Conservation (phyloP, 2,797 vertebrate species). For the Muscicapa striata region DNA sequence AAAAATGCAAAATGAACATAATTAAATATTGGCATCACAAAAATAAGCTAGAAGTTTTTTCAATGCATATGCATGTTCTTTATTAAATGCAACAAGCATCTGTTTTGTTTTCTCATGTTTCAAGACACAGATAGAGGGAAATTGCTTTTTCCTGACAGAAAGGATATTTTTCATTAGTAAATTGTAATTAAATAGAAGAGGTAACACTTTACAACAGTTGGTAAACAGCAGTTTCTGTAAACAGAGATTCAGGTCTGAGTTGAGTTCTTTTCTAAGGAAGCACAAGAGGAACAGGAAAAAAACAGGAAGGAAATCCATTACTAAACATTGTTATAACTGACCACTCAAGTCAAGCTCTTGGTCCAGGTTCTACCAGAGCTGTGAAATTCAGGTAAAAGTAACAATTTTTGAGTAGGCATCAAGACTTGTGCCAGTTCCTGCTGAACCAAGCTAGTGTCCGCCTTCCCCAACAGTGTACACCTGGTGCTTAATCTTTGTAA, state of each 20-base stretch:
- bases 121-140: constrained; percentile 61
- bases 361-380: not conserved
- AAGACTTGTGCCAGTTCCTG: not conserved
- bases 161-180: constrained; percentile 63
- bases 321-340: not conserved
- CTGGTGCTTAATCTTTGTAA: not conserved
- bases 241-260: not conserved
- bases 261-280: not conserved
- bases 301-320: not conserved
- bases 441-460: not conserved
- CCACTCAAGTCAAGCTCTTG: not conserved
- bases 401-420: not conserved
- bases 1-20: constrained; percentile 74
- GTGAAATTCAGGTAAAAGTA: not conserved
- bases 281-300: not conserved
- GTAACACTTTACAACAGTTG: constrained; percentile 16
- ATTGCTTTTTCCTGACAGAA: constrained; percentile 68
- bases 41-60: constrained; percentile 67
- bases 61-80: constrained; percentile 66
- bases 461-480: not conserved
- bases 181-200: constrained; percentile 45
- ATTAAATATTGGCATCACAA: constrained; percentile 71
- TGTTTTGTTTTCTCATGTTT: constrained; percentile 73
- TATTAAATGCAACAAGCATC: constrained; percentile 75
- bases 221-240: constrained; percentile 29